phyloP scores from a whole-genome alignment of 2,113 vertebrate genomes.

The Nipponia nippon region DNA sequence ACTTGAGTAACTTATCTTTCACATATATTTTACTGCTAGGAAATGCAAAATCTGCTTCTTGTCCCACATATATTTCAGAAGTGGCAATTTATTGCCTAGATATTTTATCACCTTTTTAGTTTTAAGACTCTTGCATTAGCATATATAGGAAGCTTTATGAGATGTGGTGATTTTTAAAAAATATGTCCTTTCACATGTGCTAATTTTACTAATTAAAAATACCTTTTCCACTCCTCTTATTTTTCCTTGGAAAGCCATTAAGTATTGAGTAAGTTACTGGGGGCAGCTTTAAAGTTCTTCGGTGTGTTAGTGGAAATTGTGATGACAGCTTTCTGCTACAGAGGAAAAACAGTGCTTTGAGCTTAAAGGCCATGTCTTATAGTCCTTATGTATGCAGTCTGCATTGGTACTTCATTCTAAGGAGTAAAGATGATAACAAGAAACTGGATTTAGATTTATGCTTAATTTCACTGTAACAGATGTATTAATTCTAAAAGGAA shows the following conservation, averaged over 20 bases:
- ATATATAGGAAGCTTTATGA: not conserved
- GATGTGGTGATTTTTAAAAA: not conserved
- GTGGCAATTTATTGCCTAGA: not conserved
- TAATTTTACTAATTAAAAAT: not conserved
- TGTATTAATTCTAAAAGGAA: not conserved
- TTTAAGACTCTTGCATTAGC: not conserved
- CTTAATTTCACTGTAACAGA: not conserved
- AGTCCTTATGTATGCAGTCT: fast-evolving
- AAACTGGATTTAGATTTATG: not conserved
- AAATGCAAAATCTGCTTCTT: not conserved
- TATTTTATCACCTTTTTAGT: not conserved
- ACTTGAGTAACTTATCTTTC: not conserved
- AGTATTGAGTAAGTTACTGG: not conserved
- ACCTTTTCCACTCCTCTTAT: not conserved
- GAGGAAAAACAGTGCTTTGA: not conserved
- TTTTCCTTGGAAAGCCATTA: not conserved
- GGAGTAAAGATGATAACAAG: not conserved
- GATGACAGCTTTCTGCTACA: not conserved
- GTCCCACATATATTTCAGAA: not conserved
- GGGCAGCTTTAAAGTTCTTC: not conserved
- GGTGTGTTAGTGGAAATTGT: not conserved
- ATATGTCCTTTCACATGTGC: not conserved
- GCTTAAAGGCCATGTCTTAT: not conserved
- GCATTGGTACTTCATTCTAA: not conserved
- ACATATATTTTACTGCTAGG: not conserved